Percentiles rank a stretch among this genome's conserved stretches.
These are phyloP conservation scores for Porites cylindrica DNA, from an alignment of 92 coral and sea anemone species.

Conservation along the genomic window DNA sequence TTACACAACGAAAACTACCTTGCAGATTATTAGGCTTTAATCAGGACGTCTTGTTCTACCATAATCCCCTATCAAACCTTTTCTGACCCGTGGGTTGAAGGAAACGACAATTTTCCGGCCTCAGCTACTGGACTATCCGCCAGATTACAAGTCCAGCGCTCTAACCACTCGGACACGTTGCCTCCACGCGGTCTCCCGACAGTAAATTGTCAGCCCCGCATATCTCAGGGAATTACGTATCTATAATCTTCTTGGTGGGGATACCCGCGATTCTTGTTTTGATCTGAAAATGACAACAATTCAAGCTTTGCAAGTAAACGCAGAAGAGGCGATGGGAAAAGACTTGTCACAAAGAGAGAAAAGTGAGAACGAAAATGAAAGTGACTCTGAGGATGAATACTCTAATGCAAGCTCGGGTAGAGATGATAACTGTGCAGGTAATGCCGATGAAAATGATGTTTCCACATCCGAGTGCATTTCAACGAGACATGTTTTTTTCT, in stretches of 20 bases:
- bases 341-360: background rate
- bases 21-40: too few relatives aligned
- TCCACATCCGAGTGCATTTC: background rate
- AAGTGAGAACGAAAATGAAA: background rate
- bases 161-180: too few relatives aligned
- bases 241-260: conserved; percentile 11
- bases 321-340: conserved; percentile 2
- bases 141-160: too few relatives aligned
- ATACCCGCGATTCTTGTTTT: conserved; percentile 33
- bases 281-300: conserved; percentile 30
- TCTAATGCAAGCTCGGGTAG: background rate
- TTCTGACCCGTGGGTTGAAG: too few relatives aligned
- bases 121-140: too few relatives aligned
- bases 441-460: background rate
- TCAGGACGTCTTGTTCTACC: too few relatives aligned
- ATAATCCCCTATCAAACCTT: too few relatives aligned
- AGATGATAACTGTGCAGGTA: background rate
- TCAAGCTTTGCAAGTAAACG: conserved; percentile 35
- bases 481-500: background rate
- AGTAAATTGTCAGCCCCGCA: conserved; percentile 32
- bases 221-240: conserved; percentile 49
- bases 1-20: too few relatives aligned
- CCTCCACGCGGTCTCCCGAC: too few relatives aligned
- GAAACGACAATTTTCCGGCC: too few relatives aligned
- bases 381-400: background rate